Percentiles rank a stretch among this genome's conserved stretches.
Evolutionary conservation across 2,797 vertebrate genomes (phyloP).

Genomic region (Smutsia temminckii): DNA sequence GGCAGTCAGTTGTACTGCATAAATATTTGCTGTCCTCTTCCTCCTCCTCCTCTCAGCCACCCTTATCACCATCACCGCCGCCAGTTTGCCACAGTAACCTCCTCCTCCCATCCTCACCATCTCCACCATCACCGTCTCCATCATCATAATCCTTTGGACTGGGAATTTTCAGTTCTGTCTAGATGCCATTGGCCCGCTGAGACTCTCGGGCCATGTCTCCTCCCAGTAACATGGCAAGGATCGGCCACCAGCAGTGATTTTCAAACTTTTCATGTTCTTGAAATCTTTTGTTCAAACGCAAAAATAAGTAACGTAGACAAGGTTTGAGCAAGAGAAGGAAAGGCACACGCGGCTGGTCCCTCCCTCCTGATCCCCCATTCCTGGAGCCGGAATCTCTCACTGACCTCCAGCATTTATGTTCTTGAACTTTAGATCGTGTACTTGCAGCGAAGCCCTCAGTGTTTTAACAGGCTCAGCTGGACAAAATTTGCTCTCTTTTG

Average conservation of each 20-base stretch:
- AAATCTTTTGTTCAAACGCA: neutral
- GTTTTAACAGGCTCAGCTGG: neutral
- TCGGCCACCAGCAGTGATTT: neutral
- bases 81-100: too few species aligned
- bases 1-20: neutral
- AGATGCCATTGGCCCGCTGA: neutral
- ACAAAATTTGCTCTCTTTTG: neutral
- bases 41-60: neutral
- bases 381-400: neutral
- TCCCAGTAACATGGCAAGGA: neutral
- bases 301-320: neutral
- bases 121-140: too few species aligned
- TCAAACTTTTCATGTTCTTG: neutral
- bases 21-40: neutral
- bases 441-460: neutral
- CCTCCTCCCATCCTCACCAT: too few species aligned
- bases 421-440: neutral
- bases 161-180: neutral
- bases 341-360: neutral
- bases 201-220: neutral
- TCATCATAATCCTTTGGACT: rapidly evolving
- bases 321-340: neutral
- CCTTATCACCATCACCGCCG: rapidly evolving
- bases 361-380: rapidly evolving
- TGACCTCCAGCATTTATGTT: neutral